Conservation (phyloP, 1,140 invertebrate species). For the Nautilus pompilius region DNA sequence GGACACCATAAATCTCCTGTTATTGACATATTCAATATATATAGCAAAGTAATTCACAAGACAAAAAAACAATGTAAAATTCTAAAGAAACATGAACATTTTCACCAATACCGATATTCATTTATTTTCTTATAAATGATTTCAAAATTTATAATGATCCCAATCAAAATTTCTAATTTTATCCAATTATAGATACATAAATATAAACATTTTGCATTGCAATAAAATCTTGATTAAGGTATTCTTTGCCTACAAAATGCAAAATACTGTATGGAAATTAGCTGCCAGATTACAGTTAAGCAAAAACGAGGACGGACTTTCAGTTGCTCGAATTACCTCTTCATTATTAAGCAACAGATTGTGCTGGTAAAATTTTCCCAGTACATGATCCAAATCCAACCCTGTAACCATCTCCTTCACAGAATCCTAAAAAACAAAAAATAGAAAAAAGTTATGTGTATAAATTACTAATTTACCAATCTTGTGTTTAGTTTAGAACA, state of each 20-base stretch:
- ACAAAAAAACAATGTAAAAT: too few relatives aligned
- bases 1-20: too few relatives aligned
- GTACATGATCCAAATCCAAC: constrained; percentile 89
- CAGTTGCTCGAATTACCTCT: constrained; percentile 3
- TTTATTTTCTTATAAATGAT: too few relatives aligned
- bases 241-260: constrained; percentile 4
- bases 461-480: not conserved
- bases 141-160: too few relatives aligned
- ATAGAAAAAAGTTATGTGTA: not conserved
- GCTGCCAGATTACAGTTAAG: not conserved
- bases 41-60: too few relatives aligned
- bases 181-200: not conserved
- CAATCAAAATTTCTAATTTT: constrained; percentile 5
- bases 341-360: constrained; percentile 14
- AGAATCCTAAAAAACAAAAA: constrained; percentile 65
- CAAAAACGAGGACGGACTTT: too few relatives aligned
- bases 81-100: too few relatives aligned
- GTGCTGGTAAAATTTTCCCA: constrained; percentile 83
- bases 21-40: too few relatives aligned
- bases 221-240: not conserved
- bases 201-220: not conserved
- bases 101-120: too few relatives aligned
- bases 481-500: not conserved
- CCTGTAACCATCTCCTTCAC: constrained; percentile 71
- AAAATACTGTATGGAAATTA: not conserved